These are phyloP conservation scores for Riparia riparia DNA, from an alignment of 2,113 vertebrate species.

Conservation along the genomic window DNA sequence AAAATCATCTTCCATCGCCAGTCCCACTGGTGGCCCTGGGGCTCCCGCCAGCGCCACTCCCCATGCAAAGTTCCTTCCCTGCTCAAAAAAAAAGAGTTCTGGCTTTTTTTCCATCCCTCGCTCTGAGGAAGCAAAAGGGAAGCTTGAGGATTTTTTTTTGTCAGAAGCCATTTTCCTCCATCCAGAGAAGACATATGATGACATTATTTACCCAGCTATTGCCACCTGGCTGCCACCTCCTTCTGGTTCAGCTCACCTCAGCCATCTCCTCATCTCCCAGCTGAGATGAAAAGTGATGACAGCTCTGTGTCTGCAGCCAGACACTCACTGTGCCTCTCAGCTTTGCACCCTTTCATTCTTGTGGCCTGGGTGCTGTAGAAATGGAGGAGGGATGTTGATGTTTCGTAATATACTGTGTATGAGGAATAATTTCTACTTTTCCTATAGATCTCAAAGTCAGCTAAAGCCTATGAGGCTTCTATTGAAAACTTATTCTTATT, in stretches of 20 bases:
- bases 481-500: background rate
- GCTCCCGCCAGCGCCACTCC: background rate
- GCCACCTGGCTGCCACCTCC: background rate
- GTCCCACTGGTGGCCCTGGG: background rate
- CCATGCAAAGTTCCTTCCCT: background rate
- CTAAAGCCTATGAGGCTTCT: background rate
- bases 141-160: background rate
- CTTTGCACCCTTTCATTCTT: background rate
- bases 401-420: background rate
- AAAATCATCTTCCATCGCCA: background rate
- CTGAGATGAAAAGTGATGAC: background rate
- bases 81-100: background rate
- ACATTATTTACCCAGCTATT: background rate
- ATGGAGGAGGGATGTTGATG: background rate
- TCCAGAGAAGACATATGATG: background rate
- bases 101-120: background rate
- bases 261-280: background rate
- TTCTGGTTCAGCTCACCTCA: background rate
- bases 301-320: background rate
- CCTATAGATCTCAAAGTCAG: background rate
- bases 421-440: background rate
- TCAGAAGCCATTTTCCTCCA: background rate
- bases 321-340: background rate
- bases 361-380: rapidly evolving
- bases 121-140: background rate